Evolutionary conservation across 1,140 invertebrate species (phyloP).

Genomic region (Drosophila leontia): DNA sequence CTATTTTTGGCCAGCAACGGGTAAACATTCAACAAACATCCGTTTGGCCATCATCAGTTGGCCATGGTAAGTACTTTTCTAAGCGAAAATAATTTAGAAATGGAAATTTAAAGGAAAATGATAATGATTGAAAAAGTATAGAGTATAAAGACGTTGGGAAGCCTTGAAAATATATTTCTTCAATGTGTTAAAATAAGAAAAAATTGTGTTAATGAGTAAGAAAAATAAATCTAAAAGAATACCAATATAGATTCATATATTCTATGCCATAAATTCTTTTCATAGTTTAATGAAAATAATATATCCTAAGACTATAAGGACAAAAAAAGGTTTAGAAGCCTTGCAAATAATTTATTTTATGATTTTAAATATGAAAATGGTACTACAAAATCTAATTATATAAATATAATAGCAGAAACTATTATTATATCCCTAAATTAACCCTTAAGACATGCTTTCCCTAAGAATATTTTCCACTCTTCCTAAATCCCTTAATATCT

Average conservation of each 20-base stretch:
- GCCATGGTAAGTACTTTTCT: not conserved
- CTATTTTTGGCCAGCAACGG: constrained; percentile 17
- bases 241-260: no score
- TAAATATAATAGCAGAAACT: not conserved
- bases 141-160: no score
- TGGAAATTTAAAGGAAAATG: not conserved
- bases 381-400: no score
- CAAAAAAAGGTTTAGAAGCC: no score
- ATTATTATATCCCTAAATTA: not conserved
- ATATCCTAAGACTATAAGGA: no score
- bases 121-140: not conserved
- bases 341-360: no score
- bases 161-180: no score
- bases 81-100: not conserved
- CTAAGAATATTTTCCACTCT: not conserved
- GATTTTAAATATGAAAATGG: no score
- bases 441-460: not conserved
- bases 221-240: not conserved
- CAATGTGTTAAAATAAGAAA: not conserved
- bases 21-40: constrained; percentile 3
- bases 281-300: no score
- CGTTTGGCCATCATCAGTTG: not conserved
- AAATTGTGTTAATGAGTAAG: not conserved
- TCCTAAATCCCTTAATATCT: constrained; percentile 8
- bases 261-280: not conserved